A percentile compares a stretch with the other conserved stretches of the same genome.
Evolutionary conservation across 2,888 invertebrate species (phyloP).

Genomic region (Hydrotaea diabolus): DNA sequence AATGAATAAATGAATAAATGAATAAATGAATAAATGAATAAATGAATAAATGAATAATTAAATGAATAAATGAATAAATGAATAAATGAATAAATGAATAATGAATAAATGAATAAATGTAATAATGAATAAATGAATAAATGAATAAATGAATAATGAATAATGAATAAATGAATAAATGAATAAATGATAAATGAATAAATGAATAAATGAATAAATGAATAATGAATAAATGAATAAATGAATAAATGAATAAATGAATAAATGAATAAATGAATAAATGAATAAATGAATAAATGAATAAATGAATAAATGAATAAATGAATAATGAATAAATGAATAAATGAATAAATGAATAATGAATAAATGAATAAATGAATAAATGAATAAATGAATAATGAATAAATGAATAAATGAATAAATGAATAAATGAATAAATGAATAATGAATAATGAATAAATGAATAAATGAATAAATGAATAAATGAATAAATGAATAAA

Average conservation of each 20-base stretch:
- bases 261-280: background rate
- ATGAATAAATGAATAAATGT: too few species aligned
- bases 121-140: too few species aligned
- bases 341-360: background rate
- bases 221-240: background rate
- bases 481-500: too few species aligned
- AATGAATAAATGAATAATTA: background rate
- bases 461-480: too few species aligned
- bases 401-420: too few species aligned
- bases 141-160: too few species aligned
- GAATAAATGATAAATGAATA: background rate
- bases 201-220: background rate
- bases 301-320: too few species aligned
- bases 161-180: slow-evolving; percentile 4
- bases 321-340: background rate
- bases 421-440: too few species aligned
- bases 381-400: background rate
- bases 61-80: background rate
- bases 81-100: slow-evolving; percentile 2
- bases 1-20: background rate
- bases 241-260: slow-evolving; percentile 1
- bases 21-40: background rate
- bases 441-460: too few species aligned
- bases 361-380: too few species aligned
- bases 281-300: too few species aligned